Percentiles rank a stretch among this genome's conserved stretches.
These are phyloP conservation scores for Hystrix cristata DNA, from an alignment of 2,113 vertebrate genomes.

Conservation along the genomic window DNA sequence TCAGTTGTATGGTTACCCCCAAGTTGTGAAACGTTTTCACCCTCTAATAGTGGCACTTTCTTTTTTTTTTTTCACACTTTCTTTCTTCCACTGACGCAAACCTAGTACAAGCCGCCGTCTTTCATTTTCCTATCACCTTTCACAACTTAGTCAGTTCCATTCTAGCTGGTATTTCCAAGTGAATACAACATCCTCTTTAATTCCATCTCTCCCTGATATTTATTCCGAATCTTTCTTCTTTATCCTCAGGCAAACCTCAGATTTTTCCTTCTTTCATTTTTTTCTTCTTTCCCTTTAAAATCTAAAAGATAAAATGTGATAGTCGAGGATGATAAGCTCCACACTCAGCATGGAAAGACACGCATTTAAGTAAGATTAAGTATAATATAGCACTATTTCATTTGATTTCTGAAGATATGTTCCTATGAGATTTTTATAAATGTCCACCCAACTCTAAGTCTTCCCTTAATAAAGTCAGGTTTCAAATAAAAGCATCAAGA, in stretches of 20 bases:
- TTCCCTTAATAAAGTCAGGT: slow-evolving; percentile 29
- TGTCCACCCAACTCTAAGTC: neutral
- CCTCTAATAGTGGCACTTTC: neutral
- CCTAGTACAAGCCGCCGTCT: neutral
- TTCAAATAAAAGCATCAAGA: slow-evolving; percentile 20
- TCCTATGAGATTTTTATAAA: neutral
- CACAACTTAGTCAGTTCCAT: neutral
- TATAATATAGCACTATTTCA: neutral
- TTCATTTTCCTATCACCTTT: neutral
- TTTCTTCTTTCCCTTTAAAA: neutral
- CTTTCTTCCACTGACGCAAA: neutral
- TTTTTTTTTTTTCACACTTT: neutral
- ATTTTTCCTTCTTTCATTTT: neutral
- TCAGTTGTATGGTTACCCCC: neutral
- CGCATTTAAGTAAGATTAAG: slow-evolving; percentile 28
- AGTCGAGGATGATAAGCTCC: neutral
- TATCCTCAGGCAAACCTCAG: neutral
- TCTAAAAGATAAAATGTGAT: neutral
- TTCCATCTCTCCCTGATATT: neutral
- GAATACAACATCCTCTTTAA: neutral
- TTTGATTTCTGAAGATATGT: slow-evolving; percentile 18
- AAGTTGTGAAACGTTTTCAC: neutral
- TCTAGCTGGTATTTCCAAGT: neutral
- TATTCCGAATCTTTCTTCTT: neutral
- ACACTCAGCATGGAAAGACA: neutral